phyloP scores from a whole-genome alignment of 2,113 vertebrate genomes.

The Trinectes maculatus region DNA sequence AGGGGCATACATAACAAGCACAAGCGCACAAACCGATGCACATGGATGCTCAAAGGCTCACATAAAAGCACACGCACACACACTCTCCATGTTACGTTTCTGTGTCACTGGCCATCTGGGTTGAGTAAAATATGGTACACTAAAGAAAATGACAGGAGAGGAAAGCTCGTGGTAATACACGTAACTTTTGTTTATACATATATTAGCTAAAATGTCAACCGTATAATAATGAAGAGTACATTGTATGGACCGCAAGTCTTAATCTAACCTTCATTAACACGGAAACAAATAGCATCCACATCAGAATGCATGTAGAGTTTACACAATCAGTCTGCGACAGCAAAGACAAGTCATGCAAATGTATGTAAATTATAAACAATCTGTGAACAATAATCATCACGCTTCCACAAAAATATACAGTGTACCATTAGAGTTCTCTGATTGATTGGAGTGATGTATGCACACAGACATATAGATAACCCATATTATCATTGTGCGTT shows the following conservation, averaged over 20 bases:
- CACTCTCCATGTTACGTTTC: conserved; percentile 36
- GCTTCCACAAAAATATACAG: conserved; percentile 16
- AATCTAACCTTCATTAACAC: no score
- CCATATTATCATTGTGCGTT: not conserved
- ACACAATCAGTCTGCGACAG: conserved; percentile 4
- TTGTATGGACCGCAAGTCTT: no score
- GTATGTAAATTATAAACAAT: conserved; percentile 17
- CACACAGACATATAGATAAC: not conserved
- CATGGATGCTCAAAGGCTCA: conserved; percentile 25
- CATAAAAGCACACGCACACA: conserved; percentile 16
- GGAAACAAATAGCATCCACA: no score
- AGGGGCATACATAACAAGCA: not conserved
- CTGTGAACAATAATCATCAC: conserved; percentile 3
- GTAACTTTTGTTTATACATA: not conserved
- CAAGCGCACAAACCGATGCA: conserved; percentile 11
- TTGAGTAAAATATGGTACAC: conserved; percentile 30
- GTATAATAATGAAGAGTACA: no score
- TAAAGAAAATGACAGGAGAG: conserved; percentile 28
- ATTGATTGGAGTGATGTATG: no score
- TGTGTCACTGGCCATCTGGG: conserved; percentile 54
- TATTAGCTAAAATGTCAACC: no score
- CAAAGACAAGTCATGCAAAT: conserved; percentile 24
- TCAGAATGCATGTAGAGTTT: conserved; percentile 16
- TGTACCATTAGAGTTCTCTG: not conserved
- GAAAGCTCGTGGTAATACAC: not conserved